phyloP scores from a whole-genome alignment of 2,888 invertebrate species.

The Lycia hirtaria region DNA sequence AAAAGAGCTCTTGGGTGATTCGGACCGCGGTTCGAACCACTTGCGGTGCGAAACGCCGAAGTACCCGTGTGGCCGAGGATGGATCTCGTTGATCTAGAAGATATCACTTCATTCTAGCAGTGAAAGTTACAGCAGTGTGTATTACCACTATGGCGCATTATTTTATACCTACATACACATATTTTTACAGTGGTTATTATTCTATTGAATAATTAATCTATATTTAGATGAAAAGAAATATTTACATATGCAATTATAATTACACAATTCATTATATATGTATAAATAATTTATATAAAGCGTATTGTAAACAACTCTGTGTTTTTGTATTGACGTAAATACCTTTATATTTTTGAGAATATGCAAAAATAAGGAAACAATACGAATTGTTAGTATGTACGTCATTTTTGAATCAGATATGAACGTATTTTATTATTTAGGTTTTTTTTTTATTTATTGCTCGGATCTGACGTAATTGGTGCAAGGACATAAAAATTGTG shows the following conservation, averaged over 20 bases:
- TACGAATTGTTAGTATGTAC: neutral
- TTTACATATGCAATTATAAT: slow-evolving; percentile 9
- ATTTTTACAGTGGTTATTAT: neutral
- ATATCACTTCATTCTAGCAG: no score
- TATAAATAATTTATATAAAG: neutral
- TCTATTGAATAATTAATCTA: neutral
- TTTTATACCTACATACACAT: neutral
- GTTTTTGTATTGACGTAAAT: slow-evolving; percentile 1
- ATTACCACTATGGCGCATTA: no score
- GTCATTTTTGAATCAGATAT: neutral
- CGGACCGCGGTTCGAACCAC: no score
- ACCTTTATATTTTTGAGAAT: neutral
- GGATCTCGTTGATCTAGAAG: no score
- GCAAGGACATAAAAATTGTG: neutral
- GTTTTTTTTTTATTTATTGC: neutral
- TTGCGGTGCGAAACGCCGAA: no score
- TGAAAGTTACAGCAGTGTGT: no score
- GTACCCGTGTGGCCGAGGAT: no score
- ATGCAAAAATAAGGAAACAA: neutral
- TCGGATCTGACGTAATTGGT: neutral
- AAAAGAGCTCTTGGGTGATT: no score
- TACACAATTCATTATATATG: no score
- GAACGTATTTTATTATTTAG: neutral
- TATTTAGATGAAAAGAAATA: slow-evolving; percentile 6
- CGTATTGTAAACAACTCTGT: no score